phyloP scores from a whole-genome alignment of 2,888 invertebrate genomes.

The Eilema caniola region DNA sequence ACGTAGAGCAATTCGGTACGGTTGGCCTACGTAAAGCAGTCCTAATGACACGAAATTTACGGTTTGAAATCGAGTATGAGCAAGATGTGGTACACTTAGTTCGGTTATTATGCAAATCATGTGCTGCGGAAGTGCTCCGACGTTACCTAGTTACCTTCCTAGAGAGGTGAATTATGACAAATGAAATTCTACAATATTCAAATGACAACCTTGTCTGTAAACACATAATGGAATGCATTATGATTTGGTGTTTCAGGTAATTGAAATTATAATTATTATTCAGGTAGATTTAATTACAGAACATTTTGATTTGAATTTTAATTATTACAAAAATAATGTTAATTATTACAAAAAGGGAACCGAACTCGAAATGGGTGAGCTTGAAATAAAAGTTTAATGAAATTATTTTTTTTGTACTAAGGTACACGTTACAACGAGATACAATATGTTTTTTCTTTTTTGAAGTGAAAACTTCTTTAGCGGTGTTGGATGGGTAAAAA shows the following conservation, averaged over 20 bases:
- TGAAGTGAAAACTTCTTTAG: no score
- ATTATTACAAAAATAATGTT: no score
- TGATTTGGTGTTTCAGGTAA: conserved; percentile 35
- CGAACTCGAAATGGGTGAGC: no score
- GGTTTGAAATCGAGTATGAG: conserved; percentile 59
- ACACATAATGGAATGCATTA: conserved; percentile 34
- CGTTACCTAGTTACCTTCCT: conserved; percentile 78
- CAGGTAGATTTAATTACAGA: background rate
- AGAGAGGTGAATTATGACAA: conserved; percentile 80
- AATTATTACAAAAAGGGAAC: no score
- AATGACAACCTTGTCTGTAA: conserved; percentile 39
- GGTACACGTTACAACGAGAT: no score
- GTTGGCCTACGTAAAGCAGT: conserved; percentile 57
- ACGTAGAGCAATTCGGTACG: conserved; percentile 61
- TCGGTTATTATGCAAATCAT: conserved; percentile 83
- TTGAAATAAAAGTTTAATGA: no score
- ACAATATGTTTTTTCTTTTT: no score
- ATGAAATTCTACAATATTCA: conserved; percentile 68
- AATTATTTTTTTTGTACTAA: no score
- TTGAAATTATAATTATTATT: conserved; percentile 18
- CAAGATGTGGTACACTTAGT: conserved; percentile 67
- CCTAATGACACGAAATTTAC: conserved; percentile 57
- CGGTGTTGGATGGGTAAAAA: no score
- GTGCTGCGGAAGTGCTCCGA: conserved; percentile 75
- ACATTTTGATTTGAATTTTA: background rate